These are phyloP conservation scores for Oenanthe oenanthe DNA, from an alignment of 2,113 vertebrate species.

Conservation along the genomic window DNA sequence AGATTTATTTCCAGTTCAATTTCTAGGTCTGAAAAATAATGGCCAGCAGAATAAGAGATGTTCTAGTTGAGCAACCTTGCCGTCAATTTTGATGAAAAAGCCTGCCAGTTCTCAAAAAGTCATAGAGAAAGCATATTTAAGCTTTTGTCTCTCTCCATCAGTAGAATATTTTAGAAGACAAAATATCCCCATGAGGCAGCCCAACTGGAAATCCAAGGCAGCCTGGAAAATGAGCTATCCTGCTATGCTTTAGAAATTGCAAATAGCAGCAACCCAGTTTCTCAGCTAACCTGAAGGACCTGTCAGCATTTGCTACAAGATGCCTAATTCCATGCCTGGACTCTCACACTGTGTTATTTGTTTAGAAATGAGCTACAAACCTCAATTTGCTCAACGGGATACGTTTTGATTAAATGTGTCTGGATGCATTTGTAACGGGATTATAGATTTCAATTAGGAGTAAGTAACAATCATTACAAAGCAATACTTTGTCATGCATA, in stretches of 20 bases:
- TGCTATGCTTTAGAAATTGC: slow-evolving; percentile 48
- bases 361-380: slow-evolving; percentile 50
- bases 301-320: neutral
- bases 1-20: neutral
- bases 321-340: neutral
- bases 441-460: slow-evolving; percentile 61
- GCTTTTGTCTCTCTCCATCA: neutral
- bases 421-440: slow-evolving; percentile 47
- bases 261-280: slow-evolving; percentile 39
- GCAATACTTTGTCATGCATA: slow-evolving; percentile 15
- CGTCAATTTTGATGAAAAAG: slow-evolving; percentile 1
- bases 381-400: slow-evolving; percentile 46
- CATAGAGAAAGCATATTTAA: slow-evolving; percentile 20
- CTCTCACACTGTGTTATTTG: slow-evolving; percentile 12
- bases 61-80: slow-evolving; percentile 1
- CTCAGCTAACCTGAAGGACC: slow-evolving; percentile 31
- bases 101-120: neutral
- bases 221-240: slow-evolving; percentile 30
- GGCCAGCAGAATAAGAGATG: neutral
- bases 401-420: slow-evolving; percentile 54
- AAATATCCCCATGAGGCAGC: slow-evolving; percentile 15
- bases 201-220: slow-evolving; percentile 29
- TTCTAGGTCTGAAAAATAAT: slow-evolving; percentile 27
- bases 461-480: slow-evolving; percentile 2
- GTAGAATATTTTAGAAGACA: slow-evolving; percentile 23